Evolutionary conservation across 2,888 invertebrate genomes (phyloP).

Genomic region (Drosophila testacea): DNA sequence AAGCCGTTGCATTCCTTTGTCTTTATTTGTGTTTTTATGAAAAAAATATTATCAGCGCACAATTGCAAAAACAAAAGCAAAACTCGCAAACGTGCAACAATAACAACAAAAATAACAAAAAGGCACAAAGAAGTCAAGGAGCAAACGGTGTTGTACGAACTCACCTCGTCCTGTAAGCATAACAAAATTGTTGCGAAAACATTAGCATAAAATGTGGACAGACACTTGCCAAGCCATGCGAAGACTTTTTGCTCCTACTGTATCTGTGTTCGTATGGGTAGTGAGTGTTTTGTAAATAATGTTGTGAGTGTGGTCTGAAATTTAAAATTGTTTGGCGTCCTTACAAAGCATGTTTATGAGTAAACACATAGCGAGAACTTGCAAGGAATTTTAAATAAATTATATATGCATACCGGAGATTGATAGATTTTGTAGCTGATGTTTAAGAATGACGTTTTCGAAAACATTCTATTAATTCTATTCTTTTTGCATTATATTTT

Average conservation of each 20-base stretch:
- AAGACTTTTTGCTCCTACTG: slow-evolving; percentile 43
- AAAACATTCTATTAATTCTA: no score
- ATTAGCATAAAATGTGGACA: slow-evolving; percentile 61
- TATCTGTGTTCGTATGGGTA: background rate
- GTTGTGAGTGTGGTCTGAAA: slow-evolving; percentile 50
- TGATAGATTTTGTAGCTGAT: no score
- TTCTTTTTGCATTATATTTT: no score
- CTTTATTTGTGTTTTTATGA: slow-evolving; percentile 30
- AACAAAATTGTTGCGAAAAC: slow-evolving; percentile 54
- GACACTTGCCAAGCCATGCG: slow-evolving; percentile 44
- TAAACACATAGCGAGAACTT: background rate
- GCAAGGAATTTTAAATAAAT: background rate
- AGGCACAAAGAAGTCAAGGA: slow-evolving; percentile 15
- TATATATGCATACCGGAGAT: no score
- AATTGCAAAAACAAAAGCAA: slow-evolving; percentile 39
- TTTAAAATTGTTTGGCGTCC: slow-evolving; percentile 43
- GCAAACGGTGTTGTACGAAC: slow-evolving; percentile 18
- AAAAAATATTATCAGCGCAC: slow-evolving; percentile 39
- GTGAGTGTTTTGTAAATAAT: slow-evolving; percentile 46
- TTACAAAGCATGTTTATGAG: slow-evolving; percentile 28
- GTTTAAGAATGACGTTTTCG: no score
- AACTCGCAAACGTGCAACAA: slow-evolving; percentile 29
- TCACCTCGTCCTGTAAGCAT: slow-evolving; percentile 34
- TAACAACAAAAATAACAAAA: slow-evolving; percentile 14
- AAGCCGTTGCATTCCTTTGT: slow-evolving; percentile 7